Percentiles rank a stretch among this genome's conserved stretches.
phyloP scores from a whole-genome alignment of 2,113 vertebrate genomes.

The Burhinus oedicnemus region DNA sequence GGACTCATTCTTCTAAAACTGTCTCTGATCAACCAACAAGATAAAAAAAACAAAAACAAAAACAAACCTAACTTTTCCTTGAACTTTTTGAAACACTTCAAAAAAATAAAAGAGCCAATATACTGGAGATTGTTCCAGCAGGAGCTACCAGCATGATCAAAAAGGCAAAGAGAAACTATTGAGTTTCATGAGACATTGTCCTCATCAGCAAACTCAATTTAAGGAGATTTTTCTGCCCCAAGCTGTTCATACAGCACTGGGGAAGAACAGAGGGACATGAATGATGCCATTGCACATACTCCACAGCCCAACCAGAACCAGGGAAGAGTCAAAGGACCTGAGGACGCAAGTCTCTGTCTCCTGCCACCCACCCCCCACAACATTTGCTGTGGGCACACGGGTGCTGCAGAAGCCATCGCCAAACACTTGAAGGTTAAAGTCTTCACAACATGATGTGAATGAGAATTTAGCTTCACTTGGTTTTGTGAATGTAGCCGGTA shows the following conservation, averaged over 20 bases:
- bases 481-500: background rate
- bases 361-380: accelerated
- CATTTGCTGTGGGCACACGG: background rate
- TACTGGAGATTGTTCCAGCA: background rate
- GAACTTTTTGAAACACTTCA: background rate
- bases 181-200: background rate
- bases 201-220: background rate
- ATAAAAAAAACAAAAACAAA: background rate
- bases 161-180: background rate
- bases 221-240: background rate
- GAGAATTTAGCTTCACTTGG: background rate
- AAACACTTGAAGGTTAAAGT: background rate
- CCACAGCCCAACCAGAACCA: background rate
- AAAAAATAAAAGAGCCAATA: background rate
- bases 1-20: background rate
- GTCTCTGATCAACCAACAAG: background rate
- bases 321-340: background rate
- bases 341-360: background rate
- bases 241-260: background rate
- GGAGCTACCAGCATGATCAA: background rate
- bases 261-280: conserved; percentile 11
- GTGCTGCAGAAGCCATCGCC: background rate
- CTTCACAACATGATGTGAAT: background rate
- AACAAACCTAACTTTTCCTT: background rate
- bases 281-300: background rate